Evolutionary conservation across 2,797 vertebrate genomes (phyloP), one percentile per base, ranked within the genome.

Genomic region (Garrulus glandarius): DNA sequence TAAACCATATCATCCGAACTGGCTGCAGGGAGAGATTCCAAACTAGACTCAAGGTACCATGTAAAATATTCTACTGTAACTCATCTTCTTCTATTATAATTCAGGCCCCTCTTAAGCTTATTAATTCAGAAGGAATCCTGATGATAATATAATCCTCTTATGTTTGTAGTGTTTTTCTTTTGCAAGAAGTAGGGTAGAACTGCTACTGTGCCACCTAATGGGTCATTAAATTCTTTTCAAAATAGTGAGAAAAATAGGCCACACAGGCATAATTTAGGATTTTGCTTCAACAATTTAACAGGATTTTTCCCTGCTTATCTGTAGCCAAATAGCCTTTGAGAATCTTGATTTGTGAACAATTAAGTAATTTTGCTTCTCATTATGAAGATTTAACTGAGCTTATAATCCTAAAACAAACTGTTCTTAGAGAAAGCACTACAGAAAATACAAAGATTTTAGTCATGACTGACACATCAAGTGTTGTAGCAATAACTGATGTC

Each of bases 101-200:
- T 89, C 70, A 72, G 14, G 56, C 82, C 75, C 67, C 24, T 74
- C 32, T 74, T 91, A 93, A 96, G 37, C 56, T 85, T 89, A 85
- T 79, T 95, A 89, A 84, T n/a, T 43, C 59, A 67, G 26, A 78
- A 88, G 56, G 32, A 86, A 78, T 57, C 47, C 23, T 91, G 59
- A 82, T 63, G 67, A 86, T 82, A 84, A 50, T 79, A 84, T 82
- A 93, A 96, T 94, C 94, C 52, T 91, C 77, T 96, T 94, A 82
- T 6, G 4, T 75, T 78, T 49, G 15, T 56, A 50, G 67, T 59
- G 46, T 24, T 88, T 87, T 93, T 69, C 65, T 91, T 89, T 46
- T 87, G 26, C 29, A 85, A 71, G 90, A 92, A 84, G 65, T 47
- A 69, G 65, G n/a, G 39, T 75, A 88, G 55, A 50, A 69, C 57